Conservation (phyloP, 2,797 vertebrate genomes). For the Arctocebus calabarensis region DNA sequence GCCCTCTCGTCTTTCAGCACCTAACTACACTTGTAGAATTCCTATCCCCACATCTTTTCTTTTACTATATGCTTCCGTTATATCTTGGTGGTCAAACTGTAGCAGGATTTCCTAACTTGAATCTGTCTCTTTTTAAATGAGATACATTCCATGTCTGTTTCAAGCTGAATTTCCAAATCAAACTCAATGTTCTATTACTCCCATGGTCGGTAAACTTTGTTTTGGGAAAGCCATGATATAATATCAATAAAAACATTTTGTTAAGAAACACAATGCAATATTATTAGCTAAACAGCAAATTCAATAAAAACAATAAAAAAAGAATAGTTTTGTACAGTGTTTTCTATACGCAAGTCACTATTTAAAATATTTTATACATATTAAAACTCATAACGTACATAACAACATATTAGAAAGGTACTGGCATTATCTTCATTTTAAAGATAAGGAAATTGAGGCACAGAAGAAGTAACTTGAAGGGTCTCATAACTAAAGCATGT, state of each 20-base stretch:
- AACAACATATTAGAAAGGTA: neutral
- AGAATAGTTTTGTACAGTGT: neutral
- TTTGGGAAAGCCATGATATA: constrained; percentile 33
- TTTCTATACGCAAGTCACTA: constrained; percentile 28
- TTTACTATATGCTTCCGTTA: neutral
- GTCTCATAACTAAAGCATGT: neutral
- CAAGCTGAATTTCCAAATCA: constrained; percentile 1
- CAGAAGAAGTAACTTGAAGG: neutral
- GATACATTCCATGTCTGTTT: neutral
- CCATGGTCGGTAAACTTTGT: constrained; percentile 20
- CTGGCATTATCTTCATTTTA: constrained; percentile 32
- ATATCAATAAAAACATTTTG: constrained; percentile 17
- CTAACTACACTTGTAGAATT: neutral
- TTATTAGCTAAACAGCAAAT: constrained; percentile 30
- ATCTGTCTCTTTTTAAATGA: neutral
- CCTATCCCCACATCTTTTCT: neutral
- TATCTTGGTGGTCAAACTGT: neutral
- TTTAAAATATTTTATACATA: constrained; percentile 55
- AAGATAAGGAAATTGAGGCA: neutral
- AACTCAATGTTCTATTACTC: constrained; percentile 23
- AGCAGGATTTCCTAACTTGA: neutral
- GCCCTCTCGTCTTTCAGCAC: neutral
- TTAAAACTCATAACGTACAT: constrained; percentile 48
- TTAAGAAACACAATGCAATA: constrained; percentile 5
- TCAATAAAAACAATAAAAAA: constrained; percentile 35